Conservation (phyloP, 1,140 invertebrate species). For the Lucilia cuprina region DNA sequence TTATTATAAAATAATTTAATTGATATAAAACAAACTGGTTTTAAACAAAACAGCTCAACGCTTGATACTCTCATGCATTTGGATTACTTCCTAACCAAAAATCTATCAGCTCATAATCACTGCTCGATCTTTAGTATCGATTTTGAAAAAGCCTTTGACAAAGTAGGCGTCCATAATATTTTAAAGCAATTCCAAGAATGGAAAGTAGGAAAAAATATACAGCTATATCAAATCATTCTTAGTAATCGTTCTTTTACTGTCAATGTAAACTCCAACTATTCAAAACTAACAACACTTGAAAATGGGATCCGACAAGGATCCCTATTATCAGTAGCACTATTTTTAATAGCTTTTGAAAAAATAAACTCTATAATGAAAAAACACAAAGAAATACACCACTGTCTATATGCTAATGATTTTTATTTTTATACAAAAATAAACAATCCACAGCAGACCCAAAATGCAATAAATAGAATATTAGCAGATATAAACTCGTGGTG, state of each 20-base stretch:
- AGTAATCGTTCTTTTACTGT: not conserved
- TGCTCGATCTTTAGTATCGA: not conserved
- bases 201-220: slow-evolving; percentile 3
- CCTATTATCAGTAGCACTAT: not conserved
- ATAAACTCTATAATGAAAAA: not conserved
- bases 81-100: not conserved
- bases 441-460: not conserved
- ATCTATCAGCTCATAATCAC: slow-evolving; percentile 1
- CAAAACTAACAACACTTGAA: not conserved
- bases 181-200: not conserved
- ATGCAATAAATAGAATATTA: not conserved
- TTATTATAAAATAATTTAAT: not conserved
- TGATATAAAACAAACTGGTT: too few species aligned
- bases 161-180: not conserved
- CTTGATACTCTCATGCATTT: not conserved
- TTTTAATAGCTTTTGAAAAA: slow-evolving; percentile 4
- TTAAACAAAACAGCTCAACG: not conserved
- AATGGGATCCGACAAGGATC: not conserved
- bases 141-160: slow-evolving; percentile 18
- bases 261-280: not conserved
- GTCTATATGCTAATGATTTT: not conserved
- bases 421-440: not conserved
- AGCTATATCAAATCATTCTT: too few species aligned
- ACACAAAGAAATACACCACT: not conserved
- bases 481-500: not conserved